A percentile compares a stretch with the other conserved stretches of the same genome.
These are phyloP conservation scores for Prochilodus magdalenae DNA, from an alignment of 2,113 vertebrate genomes.

Conservation along the genomic window DNA sequence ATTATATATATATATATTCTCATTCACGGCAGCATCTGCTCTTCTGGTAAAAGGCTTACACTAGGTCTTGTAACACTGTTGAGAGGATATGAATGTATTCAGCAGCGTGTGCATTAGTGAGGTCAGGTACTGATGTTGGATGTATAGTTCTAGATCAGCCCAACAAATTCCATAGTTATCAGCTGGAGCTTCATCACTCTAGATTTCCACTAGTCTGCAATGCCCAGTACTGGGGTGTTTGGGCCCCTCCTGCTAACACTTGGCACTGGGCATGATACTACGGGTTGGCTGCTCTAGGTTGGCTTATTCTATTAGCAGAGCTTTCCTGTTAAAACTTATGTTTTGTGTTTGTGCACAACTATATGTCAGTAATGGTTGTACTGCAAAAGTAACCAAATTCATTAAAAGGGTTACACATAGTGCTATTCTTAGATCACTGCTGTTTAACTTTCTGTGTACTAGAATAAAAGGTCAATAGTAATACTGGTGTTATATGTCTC, in stretches of 20 bases:
- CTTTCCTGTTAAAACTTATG: background rate
- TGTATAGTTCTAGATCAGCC: no score
- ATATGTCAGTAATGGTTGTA: background rate
- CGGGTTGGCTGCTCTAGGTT: background rate
- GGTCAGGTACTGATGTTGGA: no score
- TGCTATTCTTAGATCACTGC: background rate
- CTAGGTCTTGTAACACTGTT: background rate
- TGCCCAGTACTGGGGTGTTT: no score
- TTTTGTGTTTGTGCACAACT: background rate
- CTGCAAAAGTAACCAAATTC: background rate
- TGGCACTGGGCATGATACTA: background rate
- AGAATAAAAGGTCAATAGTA: background rate
- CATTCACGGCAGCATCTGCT: no score
- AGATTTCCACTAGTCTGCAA: no score
- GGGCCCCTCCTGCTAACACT: background rate
- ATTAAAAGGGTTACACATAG: background rate
- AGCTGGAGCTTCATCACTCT: no score
- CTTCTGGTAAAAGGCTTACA: no score
- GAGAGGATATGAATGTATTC: background rate
- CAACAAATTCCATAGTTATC: no score
- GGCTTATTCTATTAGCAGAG: background rate
- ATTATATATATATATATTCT: no score
- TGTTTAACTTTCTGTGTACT: background rate
- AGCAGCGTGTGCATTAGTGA: background rate
- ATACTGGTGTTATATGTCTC: conserved; percentile 18